These are phyloP conservation scores for Rhinolophus sinicus DNA, from an alignment of 2,113 vertebrate species.

Conservation along the genomic window DNA sequence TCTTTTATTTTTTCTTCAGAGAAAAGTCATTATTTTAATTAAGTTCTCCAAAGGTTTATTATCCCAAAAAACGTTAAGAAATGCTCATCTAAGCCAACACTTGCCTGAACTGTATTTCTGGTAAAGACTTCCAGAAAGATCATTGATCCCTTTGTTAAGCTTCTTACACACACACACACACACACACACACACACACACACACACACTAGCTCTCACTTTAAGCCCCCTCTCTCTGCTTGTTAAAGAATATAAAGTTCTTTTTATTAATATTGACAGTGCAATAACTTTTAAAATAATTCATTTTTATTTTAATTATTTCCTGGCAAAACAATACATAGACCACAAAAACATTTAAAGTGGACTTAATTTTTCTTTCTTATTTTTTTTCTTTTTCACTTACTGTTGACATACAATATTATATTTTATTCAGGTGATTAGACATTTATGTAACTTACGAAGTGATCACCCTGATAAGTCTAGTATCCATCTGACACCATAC, in stretches of 20 bases:
- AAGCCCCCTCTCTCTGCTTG: not conserved
- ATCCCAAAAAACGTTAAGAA: not conserved
- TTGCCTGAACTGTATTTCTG: not conserved
- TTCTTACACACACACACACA: not conserved
- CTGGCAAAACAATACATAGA: not conserved
- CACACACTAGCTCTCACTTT: not conserved
- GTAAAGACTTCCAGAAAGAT: not conserved
- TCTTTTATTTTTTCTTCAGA: not conserved
- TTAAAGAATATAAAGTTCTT: not conserved
- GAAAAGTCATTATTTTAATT: conserved; percentile 1
- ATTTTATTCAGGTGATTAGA: not conserved
- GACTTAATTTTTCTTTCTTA: not conserved
- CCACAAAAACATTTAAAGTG: not conserved
- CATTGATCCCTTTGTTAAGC: not conserved
- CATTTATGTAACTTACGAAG: not conserved
- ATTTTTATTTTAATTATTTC: not conserved
- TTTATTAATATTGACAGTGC: not conserved
- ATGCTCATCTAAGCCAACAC: not conserved
- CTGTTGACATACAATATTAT: not conserved
- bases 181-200: not conserved
- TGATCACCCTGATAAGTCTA: not conserved
- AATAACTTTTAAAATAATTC: not conserved
- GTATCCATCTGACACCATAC: not conserved
- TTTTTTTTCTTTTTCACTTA: not conserved
- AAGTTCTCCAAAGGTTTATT: not conserved